Percentiles rank a stretch among this genome's conserved stretches.
phyloP scores from a whole-genome alignment of 2,797 vertebrate species.

The Mormyrus hasselquistii region DNA sequence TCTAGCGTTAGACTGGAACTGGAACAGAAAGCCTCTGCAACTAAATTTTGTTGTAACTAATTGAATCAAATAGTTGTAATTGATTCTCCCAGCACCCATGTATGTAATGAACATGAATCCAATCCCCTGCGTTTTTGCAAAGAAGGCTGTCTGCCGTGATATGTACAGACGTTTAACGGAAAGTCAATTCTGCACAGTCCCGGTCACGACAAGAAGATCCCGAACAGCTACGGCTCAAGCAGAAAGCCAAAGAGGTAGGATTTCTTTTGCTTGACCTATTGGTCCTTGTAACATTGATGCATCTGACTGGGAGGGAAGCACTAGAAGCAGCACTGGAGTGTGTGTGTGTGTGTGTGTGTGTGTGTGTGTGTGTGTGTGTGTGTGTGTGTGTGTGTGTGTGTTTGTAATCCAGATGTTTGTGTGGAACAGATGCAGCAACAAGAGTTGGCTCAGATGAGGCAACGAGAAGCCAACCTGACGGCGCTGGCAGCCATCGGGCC shows the following conservation, averaged over 20 bases:
- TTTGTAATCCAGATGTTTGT: constrained; percentile 27
- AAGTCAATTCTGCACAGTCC: constrained; percentile 62
- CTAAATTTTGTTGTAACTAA: neutral
- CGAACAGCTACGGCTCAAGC: constrained; percentile 90
- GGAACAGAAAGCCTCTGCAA: neutral
- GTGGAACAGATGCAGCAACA: constrained; percentile 90
- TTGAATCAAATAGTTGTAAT: neutral
- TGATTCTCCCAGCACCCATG: neutral
- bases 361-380: neutral
- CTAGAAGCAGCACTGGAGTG: neutral
- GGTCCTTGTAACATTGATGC: neutral
- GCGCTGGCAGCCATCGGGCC: constrained; percentile 93
- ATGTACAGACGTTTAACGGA: neutral
- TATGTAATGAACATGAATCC: neutral
- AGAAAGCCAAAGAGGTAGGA: constrained; percentile 94
- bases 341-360: neutral
- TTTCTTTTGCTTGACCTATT: neutral
- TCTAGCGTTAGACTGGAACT: neutral
- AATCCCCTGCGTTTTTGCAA: neutral
- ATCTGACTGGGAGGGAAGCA: constrained; percentile 4
- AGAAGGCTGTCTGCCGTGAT: neutral
- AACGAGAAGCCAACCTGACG: constrained; percentile 92
- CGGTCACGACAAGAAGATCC: constrained; percentile 97
- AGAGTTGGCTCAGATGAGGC: constrained; percentile 91
- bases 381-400: neutral